phyloP scores from a whole-genome alignment of 2,113 vertebrate genomes.

The Limnothrissa miodon region DNA sequence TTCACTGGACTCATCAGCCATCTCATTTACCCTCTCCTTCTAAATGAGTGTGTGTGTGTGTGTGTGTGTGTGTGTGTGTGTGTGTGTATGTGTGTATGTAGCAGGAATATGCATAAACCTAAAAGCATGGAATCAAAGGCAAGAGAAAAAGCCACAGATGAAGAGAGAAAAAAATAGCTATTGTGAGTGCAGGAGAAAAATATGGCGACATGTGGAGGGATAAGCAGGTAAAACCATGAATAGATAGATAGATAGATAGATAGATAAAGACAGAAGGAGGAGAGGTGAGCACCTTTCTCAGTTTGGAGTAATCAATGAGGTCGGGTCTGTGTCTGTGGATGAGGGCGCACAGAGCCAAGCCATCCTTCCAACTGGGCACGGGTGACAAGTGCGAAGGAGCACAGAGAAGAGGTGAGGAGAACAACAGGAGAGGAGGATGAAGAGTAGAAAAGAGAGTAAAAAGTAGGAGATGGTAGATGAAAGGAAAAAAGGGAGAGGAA shows the following conservation, averaged over 20 bases:
- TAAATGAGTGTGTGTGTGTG: neutral
- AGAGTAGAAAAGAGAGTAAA: neutral
- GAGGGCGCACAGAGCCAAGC: constrained; percentile 89
- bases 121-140: neutral
- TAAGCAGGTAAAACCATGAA: neutral
- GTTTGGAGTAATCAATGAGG: constrained; percentile 89
- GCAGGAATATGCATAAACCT: neutral
- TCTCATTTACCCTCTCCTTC: no score
- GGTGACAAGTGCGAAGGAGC: neutral
- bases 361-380: constrained; percentile 84
- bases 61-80: neutral
- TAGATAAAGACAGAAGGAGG: neutral
- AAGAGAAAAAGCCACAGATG: neutral
- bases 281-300: constrained; percentile 78
- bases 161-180: neutral
- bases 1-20: neutral
- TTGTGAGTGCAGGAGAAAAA: neutral
- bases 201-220: neutral
- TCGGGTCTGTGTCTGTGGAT: constrained; percentile 92
- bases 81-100: neutral
- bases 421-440: neutral
- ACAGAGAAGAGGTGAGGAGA: neutral
- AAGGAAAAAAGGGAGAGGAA: neutral
- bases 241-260: neutral
- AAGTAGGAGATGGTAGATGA: neutral